Conservation (phyloP, 2,888 invertebrate genomes). For the Thumatha senex region DNA sequence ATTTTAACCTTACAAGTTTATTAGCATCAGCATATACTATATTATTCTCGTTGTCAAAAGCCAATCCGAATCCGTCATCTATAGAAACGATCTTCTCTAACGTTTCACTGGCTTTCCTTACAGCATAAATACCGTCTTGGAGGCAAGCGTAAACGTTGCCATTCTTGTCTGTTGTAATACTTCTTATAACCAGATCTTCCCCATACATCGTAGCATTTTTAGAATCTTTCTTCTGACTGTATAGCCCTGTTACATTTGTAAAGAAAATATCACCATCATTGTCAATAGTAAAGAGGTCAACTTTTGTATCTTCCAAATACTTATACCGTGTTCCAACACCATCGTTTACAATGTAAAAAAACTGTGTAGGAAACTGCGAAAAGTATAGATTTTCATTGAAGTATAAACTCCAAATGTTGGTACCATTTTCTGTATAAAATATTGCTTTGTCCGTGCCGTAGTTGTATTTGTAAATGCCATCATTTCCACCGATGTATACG, state of each 20-base stretch:
- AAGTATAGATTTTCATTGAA: slow-evolving; percentile 61
- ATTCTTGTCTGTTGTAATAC: slow-evolving; percentile 51
- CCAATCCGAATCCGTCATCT: slow-evolving; percentile 60
- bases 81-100: slow-evolving; percentile 49
- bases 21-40: slow-evolving; percentile 59
- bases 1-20: slow-evolving; percentile 45
- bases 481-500: slow-evolving; percentile 61
- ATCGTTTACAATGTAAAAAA: slow-evolving; percentile 51
- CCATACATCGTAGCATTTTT: slow-evolving; percentile 48
- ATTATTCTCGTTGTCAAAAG: slow-evolving; percentile 65
- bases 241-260: slow-evolving; percentile 62
- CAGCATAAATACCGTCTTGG: slow-evolving; percentile 55
- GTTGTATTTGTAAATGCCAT: slow-evolving; percentile 66
- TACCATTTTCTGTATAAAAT: slow-evolving; percentile 44
- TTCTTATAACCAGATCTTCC: slow-evolving; percentile 41
- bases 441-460: slow-evolving; percentile 49
- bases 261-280: slow-evolving; percentile 55
- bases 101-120: slow-evolving; percentile 39
- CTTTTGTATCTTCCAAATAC: slow-evolving; percentile 67
- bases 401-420: slow-evolving; percentile 62
- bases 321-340: slow-evolving; percentile 47
- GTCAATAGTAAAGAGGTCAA: slow-evolving; percentile 63
- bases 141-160: slow-evolving; percentile 56
- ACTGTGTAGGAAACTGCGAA: slow-evolving; percentile 58
- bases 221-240: slow-evolving; percentile 54